Conservation (phyloP, 2,797 vertebrate species). For the Cygnus olor region DNA sequence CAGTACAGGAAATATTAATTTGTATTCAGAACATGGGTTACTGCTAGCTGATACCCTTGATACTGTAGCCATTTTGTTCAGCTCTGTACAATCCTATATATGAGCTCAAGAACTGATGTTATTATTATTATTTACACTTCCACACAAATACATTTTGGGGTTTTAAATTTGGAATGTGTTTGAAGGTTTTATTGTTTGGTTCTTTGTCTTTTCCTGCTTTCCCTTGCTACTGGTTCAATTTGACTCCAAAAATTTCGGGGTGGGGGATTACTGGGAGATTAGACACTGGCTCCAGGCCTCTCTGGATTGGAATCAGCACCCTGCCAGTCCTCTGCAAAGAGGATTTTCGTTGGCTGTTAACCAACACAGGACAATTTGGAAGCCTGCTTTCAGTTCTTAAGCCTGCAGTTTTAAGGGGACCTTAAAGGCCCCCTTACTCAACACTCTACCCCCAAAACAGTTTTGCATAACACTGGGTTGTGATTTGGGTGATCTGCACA, state of each 20-base stretch:
- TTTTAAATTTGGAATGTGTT: not conserved
- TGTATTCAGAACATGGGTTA: conserved; percentile 15
- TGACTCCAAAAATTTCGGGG: not conserved
- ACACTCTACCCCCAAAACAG: not conserved
- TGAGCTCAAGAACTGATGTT: not conserved
- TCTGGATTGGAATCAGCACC: not conserved
- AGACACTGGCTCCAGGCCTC: not conserved
- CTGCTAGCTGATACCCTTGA: not conserved
- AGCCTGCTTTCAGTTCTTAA: not conserved
- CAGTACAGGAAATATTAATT: not conserved
- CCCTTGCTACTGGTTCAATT: not conserved
- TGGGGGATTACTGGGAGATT: not conserved
- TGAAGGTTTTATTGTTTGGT: not conserved
- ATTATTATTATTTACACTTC: not conserved
- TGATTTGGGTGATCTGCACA: not conserved
- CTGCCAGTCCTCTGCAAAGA: not conserved
- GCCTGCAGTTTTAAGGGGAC: not conserved
- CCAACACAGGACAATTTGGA: not conserved
- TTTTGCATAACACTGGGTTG: not conserved
- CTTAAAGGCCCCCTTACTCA: not conserved
- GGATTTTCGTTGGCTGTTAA: not conserved
- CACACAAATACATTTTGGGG: not conserved
- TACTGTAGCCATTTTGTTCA: not conserved
- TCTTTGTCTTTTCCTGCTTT: not conserved
- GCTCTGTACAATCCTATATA: not conserved